Evolutionary conservation across 2,888 invertebrate genomes (phyloP).

Genomic region (Ophioninae sp.): DNA sequence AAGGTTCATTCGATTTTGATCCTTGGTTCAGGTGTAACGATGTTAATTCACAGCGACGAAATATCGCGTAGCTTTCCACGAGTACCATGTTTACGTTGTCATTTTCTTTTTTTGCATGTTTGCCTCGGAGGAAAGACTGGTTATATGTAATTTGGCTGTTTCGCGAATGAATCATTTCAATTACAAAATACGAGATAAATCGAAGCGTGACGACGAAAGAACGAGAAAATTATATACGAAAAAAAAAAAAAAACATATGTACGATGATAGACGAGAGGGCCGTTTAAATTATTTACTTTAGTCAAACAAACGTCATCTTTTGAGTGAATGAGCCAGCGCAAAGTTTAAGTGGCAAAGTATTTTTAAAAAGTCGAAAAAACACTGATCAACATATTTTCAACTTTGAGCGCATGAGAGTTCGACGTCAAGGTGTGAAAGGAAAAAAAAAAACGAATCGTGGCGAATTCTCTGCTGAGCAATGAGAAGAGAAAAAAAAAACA

Average conservation of each 20-base stretch:
- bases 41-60: neutral
- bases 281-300: constrained; percentile 48
- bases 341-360: neutral
- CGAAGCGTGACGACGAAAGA: neutral
- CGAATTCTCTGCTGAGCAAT: neutral
- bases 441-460: neutral
- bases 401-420: neutral
- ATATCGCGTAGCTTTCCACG: neutral
- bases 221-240: neutral
- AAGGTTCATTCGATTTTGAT: neutral
- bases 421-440: constrained; percentile 10
- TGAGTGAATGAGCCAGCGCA: neutral
- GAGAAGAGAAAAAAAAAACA: constrained; percentile 8
- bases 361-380: constrained; percentile 2
- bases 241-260: constrained; percentile 18
- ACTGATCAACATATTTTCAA: constrained; percentile 6
- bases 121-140: constrained; percentile 64
- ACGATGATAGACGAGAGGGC: constrained; percentile 41
- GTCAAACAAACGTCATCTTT: constrained; percentile 8
- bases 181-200: constrained; percentile 26
- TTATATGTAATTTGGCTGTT: neutral
- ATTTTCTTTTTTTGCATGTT: constrained; percentile 67
- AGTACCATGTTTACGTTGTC: neutral
- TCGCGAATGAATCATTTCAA: constrained; percentile 51
- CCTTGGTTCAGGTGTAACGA: neutral